phyloP scores from a whole-genome alignment of 2,113 vertebrate genomes.

The Cavia porcellus region DNA sequence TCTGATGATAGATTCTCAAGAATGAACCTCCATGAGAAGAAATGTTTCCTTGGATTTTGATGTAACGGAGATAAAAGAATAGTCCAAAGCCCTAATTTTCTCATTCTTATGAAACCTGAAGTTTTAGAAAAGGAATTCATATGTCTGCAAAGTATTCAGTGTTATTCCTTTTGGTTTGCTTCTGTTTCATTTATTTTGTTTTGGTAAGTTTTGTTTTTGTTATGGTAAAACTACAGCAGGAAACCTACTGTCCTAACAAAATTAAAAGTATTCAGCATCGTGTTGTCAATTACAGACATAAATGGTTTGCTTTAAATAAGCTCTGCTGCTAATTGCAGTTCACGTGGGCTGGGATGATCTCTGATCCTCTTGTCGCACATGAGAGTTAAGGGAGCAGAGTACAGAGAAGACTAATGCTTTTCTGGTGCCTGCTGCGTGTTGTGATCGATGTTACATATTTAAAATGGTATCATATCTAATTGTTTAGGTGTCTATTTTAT shows the following conservation, averaged over 20 bases:
- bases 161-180: background rate
- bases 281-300: background rate
- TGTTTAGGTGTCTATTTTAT: background rate
- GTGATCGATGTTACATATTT: background rate
- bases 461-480: background rate
- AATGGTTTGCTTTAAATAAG: background rate
- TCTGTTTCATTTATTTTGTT: background rate
- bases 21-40: background rate
- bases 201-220: background rate
- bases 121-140: background rate
- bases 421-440: background rate
- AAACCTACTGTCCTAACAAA: background rate
- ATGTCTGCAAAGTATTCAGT: background rate
- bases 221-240: background rate
- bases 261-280: background rate
- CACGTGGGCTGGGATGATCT: background rate
- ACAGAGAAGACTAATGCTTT: background rate
- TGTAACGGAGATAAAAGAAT: background rate
- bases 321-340: background rate
- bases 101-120: background rate
- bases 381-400: background rate
- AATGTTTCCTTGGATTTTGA: background rate
- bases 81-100: background rate
- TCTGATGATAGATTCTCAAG: background rate
- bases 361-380: background rate